phyloP scores from a whole-genome alignment of 2,113 vertebrate genomes.

The Electrona antarctica region DNA sequence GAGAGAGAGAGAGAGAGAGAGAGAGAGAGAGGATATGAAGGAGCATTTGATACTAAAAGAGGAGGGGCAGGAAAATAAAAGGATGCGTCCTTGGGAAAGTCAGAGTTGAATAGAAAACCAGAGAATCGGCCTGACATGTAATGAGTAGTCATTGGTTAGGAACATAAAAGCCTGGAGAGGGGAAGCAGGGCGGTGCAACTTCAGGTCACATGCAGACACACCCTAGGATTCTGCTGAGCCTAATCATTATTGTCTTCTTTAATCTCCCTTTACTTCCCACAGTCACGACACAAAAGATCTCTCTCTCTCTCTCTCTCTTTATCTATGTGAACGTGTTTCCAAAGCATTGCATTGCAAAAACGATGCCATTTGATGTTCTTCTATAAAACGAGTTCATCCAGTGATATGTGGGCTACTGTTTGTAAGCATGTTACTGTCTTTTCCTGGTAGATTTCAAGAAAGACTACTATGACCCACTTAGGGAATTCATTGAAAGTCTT shows the following conservation, averaged over 20 bases:
- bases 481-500: too few species aligned
- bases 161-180: slow-evolving; percentile 16
- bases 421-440: too few species aligned
- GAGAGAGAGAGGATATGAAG: slow-evolving; percentile 43
- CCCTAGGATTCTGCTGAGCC: slow-evolving; percentile 43
- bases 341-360: too few species aligned
- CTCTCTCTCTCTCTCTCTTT: too few species aligned
- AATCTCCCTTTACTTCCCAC: slow-evolving; percentile 2
- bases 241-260: slow-evolving; percentile 39
- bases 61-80: slow-evolving; percentile 28
- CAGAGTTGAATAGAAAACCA: slow-evolving; percentile 29
- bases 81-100: slow-evolving; percentile 8
- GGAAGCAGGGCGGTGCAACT: slow-evolving; percentile 1
- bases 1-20: slow-evolving; percentile 15
- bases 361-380: too few species aligned
- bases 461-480: too few species aligned
- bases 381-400: too few species aligned
- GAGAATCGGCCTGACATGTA: neutral
- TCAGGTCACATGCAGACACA: slow-evolving; percentile 32
- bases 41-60: slow-evolving; percentile 4
- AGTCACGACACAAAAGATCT: neutral
- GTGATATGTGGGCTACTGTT: too few species aligned
- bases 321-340: too few species aligned
- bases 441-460: too few species aligned
- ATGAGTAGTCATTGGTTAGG: slow-evolving; percentile 8